Evolutionary conservation across 2,797 vertebrate genomes (phyloP), one percentile per base, ranked within the genome.

Genomic region (Microhierax caerulescens): DNA sequence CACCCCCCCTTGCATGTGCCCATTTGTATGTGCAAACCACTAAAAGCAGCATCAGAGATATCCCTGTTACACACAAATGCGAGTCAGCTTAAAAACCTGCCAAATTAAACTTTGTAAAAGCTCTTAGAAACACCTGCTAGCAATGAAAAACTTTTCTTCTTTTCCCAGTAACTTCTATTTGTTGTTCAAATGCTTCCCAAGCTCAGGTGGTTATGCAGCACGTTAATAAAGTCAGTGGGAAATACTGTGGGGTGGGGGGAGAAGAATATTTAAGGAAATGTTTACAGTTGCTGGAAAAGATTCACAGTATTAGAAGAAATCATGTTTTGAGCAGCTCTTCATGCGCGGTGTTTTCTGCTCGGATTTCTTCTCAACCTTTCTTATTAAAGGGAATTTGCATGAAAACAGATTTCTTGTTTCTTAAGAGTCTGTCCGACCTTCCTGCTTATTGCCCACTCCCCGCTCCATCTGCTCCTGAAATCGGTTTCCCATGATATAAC

Each of bases 121-220:
- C 67, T 78, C 54, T 37, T 43, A 47, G 60, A 72, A 96, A 88
- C 95, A 95, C 81, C 94, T 96, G 84, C 53, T 37, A 67, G 70
- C 67, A 47, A 75, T 59, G 81, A 59, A 85, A 78, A 92, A 21
- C 23, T 21, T 72, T 39, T 41, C 45, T 69, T 39, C 27, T 60
- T 25, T 39, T 88, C 20, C 10, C 37, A 19, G 24, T 22, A 60
- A 76, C 64, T 92, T 89, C 69, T 94, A 45, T 59, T 94, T 65
- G 59, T 65, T 92, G 47, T 69, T 82, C 70, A 84, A 83, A 85
- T 11, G 48, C 23, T 81, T 84, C 65, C 15, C 13, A 70, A 91
- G 47, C 59, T 91, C 70, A 69, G 84, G 63, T 41, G 51, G 64
- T 78, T 95, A 43, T 0, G 0, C 64, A 84, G 79, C 56, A 28